Conservation (phyloP, 2,113 vertebrate species). For the Orientallactaga bullata region DNA sequence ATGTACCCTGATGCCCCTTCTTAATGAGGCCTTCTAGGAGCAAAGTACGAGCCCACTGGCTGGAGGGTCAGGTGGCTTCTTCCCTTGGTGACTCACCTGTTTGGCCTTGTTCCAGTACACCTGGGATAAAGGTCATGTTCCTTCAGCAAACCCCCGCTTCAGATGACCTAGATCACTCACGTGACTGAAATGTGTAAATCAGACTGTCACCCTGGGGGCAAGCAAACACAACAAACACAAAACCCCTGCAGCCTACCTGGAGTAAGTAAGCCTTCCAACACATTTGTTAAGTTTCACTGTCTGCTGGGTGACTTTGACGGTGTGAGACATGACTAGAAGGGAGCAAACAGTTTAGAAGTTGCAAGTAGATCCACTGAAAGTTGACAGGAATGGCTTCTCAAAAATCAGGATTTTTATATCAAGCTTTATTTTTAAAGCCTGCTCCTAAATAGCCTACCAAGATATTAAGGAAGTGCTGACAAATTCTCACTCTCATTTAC, state of each 20-base stretch:
- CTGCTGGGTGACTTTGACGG: not conserved
- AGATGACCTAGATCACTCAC: not conserved
- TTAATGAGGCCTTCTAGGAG: not conserved
- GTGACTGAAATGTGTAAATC: not conserved
- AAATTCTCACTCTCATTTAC: not conserved
- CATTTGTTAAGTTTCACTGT: not conserved
- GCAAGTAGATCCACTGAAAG: too few species aligned
- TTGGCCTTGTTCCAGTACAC: not conserved
- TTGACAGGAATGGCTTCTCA: not conserved
- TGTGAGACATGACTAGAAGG: not conserved
- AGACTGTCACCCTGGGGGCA: not conserved
- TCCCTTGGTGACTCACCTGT: not conserved
- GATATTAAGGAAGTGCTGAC: too few species aligned
- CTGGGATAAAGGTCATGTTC: not conserved
- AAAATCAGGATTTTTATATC: not conserved
- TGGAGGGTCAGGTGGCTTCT: not conserved
- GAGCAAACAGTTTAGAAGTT: not conserved
- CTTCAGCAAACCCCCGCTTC: not conserved
- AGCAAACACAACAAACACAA: slow-evolving; percentile 18
- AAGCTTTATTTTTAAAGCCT: too few species aligned
- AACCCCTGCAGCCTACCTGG: not conserved
- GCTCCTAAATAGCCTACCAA: too few species aligned
- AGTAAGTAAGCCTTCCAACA: not conserved
- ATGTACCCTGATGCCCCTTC: not conserved
- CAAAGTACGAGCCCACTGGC: not conserved